These are phyloP conservation scores for Cyanistes caeruleus DNA, from an alignment of 2,113 vertebrate genomes.

Conservation along the genomic window DNA sequence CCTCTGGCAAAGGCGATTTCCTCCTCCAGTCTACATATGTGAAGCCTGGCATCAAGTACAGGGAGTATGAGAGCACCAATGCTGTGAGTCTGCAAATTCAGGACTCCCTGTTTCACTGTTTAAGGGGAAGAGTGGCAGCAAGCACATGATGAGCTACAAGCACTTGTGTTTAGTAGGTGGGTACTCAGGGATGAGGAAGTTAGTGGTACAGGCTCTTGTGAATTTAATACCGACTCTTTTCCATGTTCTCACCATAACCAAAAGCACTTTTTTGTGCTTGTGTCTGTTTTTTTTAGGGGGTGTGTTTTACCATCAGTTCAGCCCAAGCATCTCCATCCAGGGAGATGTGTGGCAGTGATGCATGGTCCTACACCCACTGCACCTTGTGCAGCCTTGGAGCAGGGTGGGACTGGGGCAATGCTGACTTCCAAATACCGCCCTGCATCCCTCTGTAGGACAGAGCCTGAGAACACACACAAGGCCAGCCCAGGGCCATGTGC, in stretches of 20 bases:
- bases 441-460: not conserved
- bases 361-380: not conserved
- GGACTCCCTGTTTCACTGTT: not conserved
- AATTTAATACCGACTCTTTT: not conserved
- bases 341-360: accelerated
- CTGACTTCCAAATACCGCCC: not conserved
- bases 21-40: not conserved
- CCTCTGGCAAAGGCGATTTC: not conserved
- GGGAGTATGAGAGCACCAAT: not conserved
- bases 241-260: not conserved
- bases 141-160: not conserved
- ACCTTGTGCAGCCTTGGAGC: accelerated
- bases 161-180: not conserved
- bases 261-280: not conserved
- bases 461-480: not conserved
- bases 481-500: accelerated
- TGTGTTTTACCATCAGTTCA: not conserved
- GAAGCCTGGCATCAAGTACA: not conserved
- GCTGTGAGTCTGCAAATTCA: not conserved
- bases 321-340: not conserved
- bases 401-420: not conserved
- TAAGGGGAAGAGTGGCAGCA: not conserved
- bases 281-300: not conserved
- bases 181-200: not conserved
- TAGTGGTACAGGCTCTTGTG: not conserved